phyloP scores from a whole-genome alignment of 1,140 invertebrate species.

The Calliphora vicina region DNA sequence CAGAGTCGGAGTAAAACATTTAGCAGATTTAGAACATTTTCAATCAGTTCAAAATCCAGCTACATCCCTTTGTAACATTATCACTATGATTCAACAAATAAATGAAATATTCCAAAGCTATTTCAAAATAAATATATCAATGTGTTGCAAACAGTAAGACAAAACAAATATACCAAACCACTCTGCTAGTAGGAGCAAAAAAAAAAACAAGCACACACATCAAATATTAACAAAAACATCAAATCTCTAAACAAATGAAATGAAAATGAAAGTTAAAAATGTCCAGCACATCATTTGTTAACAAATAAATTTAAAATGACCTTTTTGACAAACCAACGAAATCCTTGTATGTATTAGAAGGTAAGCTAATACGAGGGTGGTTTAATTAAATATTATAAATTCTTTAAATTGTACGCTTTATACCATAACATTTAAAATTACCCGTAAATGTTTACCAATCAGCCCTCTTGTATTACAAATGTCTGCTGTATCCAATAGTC shows the following conservation, averaged over 20 bases:
- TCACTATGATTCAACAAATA: no score
- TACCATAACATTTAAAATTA: no score
- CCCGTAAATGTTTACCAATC: background rate
- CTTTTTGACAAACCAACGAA: background rate
- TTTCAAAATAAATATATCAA: background rate
- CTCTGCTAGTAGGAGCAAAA: background rate
- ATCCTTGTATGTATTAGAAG: background rate
- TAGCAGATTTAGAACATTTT: no score
- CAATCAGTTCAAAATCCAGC: no score
- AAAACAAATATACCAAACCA: background rate
- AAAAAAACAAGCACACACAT: background rate
- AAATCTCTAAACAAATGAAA: background rate
- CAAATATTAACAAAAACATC: background rate
- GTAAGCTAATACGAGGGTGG: constrained; percentile 1
- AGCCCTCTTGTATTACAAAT: background rate
- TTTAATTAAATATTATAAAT: no score
- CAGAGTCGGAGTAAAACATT: no score
- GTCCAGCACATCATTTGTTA: constrained; percentile 12
- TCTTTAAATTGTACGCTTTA: no score
- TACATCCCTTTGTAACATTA: no score
- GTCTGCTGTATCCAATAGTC: background rate
- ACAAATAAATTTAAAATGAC: background rate
- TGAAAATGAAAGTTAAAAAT: constrained; percentile 17
- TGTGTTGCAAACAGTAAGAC: background rate
- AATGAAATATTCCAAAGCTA: no score